Base-by-base conservation (phyloP, 2,113 vertebrate species). In the Brienomyrus brachyistius region DNA sequence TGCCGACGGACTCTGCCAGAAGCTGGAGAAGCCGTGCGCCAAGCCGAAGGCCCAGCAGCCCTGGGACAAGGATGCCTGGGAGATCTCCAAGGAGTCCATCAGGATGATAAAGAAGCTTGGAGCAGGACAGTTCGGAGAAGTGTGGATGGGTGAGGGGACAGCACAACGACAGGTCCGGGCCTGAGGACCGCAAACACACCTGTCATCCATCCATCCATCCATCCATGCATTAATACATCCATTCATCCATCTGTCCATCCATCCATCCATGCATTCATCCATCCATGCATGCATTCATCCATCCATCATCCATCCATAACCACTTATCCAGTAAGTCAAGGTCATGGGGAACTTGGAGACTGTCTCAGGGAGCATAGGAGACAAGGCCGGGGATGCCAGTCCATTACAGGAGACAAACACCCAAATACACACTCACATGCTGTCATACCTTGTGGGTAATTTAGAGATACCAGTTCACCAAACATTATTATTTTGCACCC, bases 61-160 rank as follows among this genome's bases (percentile, higher is more conserved):
- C 0, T 99, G 98, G 98, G 97, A 98, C 92, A 99, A 99, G 94
- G 98, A 99, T 23, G 98, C 98, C 0, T 99, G 98, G 98, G 98
- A 99, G 92, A 98, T 99, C 92, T 96, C 98, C 56, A 96, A 99
- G 66, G 97, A 99, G 35, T 98, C 98, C 0, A 98, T 99, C 83
- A 99, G 97, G 91, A 94, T 99, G 96, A 95, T 98, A 94, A 99
- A 97, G 93, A 98, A 97, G 91, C 97, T 98, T 0, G 98, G 98
- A 88, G 98, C 98, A 0, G 98, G 98, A 23, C 98, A 99, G 92
- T 99, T 99, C 91, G 98, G 98, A 92, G 98, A 99, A 95, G 98
- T 99, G 90, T 99, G 98, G 98, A 98, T 99, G 98, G 98, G 98
- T 99, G 93, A 97, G 98, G 11, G 27, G 48, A 5, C 8, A 15